phyloP scores from a whole-genome alignment of 2,797 vertebrate species.

The Argyrosomus regius region DNA sequence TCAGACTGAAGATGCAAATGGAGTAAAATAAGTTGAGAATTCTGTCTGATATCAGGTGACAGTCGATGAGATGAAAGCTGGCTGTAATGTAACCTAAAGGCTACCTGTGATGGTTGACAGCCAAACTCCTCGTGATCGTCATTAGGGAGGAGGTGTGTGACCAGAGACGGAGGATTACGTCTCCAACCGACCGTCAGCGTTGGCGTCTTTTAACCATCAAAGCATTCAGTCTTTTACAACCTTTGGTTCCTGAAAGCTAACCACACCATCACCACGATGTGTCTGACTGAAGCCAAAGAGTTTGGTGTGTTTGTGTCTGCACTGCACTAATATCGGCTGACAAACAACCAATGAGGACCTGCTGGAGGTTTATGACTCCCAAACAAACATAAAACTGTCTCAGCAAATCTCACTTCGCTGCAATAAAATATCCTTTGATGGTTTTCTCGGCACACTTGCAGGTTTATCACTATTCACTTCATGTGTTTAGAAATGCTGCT shows the following conservation, averaged over 20 bases:
- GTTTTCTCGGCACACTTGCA: background rate
- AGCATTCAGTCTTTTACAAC: background rate
- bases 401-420: background rate
- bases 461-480: background rate
- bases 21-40: too few species aligned
- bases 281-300: background rate
- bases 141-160: background rate
- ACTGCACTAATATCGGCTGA: background rate
- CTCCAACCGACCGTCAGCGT: background rate
- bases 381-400: slow-evolving; percentile 25
- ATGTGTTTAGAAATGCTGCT: background rate
- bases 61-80: too few species aligned
- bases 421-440: background rate
- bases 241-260: background rate
- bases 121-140: background rate
- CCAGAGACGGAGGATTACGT: background rate
- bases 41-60: too few species aligned
- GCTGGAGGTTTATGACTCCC: slow-evolving; percentile 6
- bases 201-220: background rate
- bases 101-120: background rate
- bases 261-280: too few species aligned
- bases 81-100: background rate
- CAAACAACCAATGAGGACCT: background rate
- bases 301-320: background rate
- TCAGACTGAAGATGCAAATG: too few species aligned